These are phyloP conservation scores for Laterallus jamaicensis DNA, from an alignment of 2,113 vertebrate species.

Conservation along the genomic window DNA sequence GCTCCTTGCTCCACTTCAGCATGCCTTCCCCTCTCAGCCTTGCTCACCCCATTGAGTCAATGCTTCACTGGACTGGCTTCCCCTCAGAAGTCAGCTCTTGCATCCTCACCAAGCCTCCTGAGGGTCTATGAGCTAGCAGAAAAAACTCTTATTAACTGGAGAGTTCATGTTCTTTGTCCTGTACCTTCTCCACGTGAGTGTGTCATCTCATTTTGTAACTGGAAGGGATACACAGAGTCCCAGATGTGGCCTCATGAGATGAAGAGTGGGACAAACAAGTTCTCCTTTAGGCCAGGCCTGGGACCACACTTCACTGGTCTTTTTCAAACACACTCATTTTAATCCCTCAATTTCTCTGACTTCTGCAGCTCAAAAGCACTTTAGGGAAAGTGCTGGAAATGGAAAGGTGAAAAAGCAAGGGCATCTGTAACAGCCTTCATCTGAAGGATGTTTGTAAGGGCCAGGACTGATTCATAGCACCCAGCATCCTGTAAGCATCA, in stretches of 20 bases:
- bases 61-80: not conserved
- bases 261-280: not conserved
- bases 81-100: not conserved
- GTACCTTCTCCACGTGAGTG: not conserved
- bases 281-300: not conserved
- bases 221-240: not conserved
- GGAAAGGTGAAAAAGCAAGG: not conserved
- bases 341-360: not conserved
- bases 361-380: not conserved
- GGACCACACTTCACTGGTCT: not conserved
- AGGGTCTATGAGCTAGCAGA: not conserved
- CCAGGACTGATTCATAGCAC: not conserved
- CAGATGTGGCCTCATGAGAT: not conserved
- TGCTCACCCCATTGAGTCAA: not conserved
- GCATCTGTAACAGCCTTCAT: not conserved
- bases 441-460: not conserved
- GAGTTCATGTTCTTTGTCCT: not conserved
- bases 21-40: not conserved
- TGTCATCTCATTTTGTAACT: not conserved
- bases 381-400: not conserved
- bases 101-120: not conserved
- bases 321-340: not conserved
- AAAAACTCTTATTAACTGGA: not conserved
- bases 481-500: not conserved
- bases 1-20: not conserved